These are phyloP conservation scores for Medauroidea extradentata DNA, from an alignment of 1,140 invertebrate species.

Conservation along the genomic window DNA sequence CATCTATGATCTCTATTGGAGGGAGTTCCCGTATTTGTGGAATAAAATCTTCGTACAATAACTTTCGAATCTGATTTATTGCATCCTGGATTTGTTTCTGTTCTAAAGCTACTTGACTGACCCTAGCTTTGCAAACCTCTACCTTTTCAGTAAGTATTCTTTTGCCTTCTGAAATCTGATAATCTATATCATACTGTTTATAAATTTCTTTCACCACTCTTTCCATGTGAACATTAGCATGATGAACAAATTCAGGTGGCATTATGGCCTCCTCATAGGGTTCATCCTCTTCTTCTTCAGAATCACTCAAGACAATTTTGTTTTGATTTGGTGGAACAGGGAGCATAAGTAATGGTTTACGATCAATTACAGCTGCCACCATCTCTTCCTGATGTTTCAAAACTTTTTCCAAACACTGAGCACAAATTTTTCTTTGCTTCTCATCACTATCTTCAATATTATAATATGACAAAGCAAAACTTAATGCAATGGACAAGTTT, in stretches of 20 bases:
- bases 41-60: neutral
- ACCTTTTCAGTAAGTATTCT: conserved; percentile 26
- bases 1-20: neutral
- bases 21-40: conserved; percentile 2
- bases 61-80: neutral
- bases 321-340: conserved; percentile 49
- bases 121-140: conserved; percentile 26
- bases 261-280: neutral
- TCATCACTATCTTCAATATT: conserved; percentile 39
- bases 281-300: conserved; percentile 39
- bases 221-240: conserved; percentile 39
- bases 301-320: conserved; percentile 50
- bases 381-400: conserved; percentile 44
- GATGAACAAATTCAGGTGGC: neutral
- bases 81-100: neutral
- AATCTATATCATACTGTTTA: conserved; percentile 45
- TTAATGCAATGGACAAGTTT: conserved; percentile 35
- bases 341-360: conserved; percentile 43
- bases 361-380: conserved; percentile 36
- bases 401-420: conserved; percentile 45
- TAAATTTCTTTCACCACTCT: conserved; percentile 42
- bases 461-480: conserved; percentile 48
- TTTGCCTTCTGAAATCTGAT: conserved; percentile 37
- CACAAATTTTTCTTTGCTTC: conserved; percentile 46
- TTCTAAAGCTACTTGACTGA: neutral